Conservation (phyloP, 2,888 invertebrate species). For the Xanthia icteritia region DNA sequence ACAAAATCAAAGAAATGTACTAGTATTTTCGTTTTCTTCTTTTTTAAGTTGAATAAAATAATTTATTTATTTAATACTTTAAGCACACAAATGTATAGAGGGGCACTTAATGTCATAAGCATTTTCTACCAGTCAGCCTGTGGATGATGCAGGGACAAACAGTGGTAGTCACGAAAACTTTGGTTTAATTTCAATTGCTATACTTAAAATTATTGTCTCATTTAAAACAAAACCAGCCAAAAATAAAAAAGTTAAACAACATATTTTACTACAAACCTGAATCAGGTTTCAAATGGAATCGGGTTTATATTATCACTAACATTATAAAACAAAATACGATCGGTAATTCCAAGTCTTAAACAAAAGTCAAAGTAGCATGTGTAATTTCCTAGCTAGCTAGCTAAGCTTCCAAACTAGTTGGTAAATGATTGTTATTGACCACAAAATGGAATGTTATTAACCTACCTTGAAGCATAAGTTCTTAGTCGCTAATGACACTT, state of each 20-base stretch:
- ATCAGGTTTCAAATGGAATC: background rate
- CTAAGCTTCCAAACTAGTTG: constrained; percentile 14
- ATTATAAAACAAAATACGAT: constrained; percentile 29
- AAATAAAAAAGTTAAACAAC: background rate
- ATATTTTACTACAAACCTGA: background rate
- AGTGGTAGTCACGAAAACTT: no score
- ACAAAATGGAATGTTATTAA: constrained; percentile 2
- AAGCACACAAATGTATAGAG: no score
- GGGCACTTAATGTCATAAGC: no score
- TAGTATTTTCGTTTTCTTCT: background rate
- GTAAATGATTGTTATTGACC: constrained; percentile 23
- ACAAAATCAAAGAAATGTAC: background rate
- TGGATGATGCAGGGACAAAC: no score
- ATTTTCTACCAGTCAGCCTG: no score
- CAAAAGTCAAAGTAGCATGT: background rate
- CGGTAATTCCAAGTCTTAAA: constrained; percentile 17
- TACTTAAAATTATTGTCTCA: background rate
- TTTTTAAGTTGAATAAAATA: background rate
- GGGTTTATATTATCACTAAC: constrained; percentile 6
- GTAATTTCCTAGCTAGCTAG: no score
- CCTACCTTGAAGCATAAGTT: constrained; percentile 7
- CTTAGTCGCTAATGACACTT: background rate
- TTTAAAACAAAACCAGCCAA: background rate
- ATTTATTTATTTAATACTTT: no score
- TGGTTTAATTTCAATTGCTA: background rate